Base-by-base conservation (phyloP, 2,797 vertebrate genomes). In the Syngnathus rostellatus region DNA sequence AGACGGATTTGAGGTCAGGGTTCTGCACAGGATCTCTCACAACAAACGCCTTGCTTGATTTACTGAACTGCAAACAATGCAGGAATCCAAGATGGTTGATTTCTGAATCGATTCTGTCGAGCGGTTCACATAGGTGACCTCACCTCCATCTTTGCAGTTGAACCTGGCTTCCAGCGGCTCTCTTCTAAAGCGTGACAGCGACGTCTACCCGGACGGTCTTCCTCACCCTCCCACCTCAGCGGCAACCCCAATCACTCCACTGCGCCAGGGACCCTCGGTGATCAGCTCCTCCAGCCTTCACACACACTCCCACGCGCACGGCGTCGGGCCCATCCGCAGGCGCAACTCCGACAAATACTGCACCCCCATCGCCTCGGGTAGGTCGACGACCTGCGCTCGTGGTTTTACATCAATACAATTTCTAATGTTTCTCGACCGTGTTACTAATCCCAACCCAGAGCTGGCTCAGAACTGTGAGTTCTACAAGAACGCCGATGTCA, bases 401-500 rank as follows among this genome's bases (percentile, higher is more conserved):
- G 38, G 1, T 25, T 58, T n/a, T n/a, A 2, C 12, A 10, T 57
- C 10, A 12, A 55, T 14, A 55, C 53, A 25, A 16, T 37, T 57
- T 55, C 50, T 54, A 10, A 25, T 21, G 51, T 54, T 25, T 25
- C 25, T 54, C 11, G 17, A n/a, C 3, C 7, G 19, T 5, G 8
- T 6, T 12, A 9, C 23, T 21, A 6, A 6, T 64, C 37, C 7
- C n/a, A 8, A 50, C 70, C 19, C 90, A 99, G 97, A 99, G 83
- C 93, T 99, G 82, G 96, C 97, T 78, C 97, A 99, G 92, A 99
- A 99, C 86, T 98, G 97, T 50, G 97, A 99, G 90, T 98, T 99
- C 88, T 99, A 99, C 90, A 98, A 98, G 87, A 99, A 98, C 5
- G 96, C 97, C 1, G 97, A 99, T 2, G 96, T 98, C 81, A 93